Conservation (phyloP, 1,140 invertebrate genomes). For the Cyclargus thomasi region DNA sequence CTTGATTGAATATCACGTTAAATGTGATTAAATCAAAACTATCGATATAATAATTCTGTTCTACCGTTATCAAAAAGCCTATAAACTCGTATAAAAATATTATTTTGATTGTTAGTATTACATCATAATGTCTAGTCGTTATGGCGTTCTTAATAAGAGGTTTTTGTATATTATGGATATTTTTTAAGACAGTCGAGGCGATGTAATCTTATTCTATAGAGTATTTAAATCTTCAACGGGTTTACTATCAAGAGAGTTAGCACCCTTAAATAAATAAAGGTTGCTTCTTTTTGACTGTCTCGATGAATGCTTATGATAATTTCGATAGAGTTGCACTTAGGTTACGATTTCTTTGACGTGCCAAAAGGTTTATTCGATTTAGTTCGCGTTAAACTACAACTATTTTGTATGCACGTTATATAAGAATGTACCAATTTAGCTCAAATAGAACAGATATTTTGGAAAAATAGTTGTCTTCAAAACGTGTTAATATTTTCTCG, state of each 20-base stretch:
- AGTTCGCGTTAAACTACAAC: not conserved
- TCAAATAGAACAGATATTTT: conserved; percentile 36
- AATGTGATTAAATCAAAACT: not conserved
- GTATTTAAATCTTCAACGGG: not conserved
- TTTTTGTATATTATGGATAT: not conserved
- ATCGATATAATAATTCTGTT: not conserved
- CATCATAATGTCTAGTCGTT: not conserved
- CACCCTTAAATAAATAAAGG: not conserved
- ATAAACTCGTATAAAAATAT: too few species aligned
- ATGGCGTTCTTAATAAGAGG: not conserved
- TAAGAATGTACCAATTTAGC: conserved; percentile 35
- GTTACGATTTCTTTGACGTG: conserved; percentile 12
- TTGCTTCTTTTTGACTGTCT: not conserved
- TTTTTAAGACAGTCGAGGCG: not conserved
- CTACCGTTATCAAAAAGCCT: not conserved
- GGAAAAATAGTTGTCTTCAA: conserved; percentile 30
- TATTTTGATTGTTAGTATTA: too few species aligned
- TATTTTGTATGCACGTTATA: conserved; percentile 14
- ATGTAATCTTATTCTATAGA: not conserved
- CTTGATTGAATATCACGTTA: not conserved
- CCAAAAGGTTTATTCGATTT: not conserved
- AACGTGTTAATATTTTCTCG: conserved; percentile 31
- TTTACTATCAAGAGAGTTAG: not conserved
- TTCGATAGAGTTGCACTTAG: conserved; percentile 2
- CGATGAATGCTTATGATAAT: not conserved